phyloP scores from a whole-genome alignment of 1,140 invertebrate genomes.

The Euura lappo region DNA sequence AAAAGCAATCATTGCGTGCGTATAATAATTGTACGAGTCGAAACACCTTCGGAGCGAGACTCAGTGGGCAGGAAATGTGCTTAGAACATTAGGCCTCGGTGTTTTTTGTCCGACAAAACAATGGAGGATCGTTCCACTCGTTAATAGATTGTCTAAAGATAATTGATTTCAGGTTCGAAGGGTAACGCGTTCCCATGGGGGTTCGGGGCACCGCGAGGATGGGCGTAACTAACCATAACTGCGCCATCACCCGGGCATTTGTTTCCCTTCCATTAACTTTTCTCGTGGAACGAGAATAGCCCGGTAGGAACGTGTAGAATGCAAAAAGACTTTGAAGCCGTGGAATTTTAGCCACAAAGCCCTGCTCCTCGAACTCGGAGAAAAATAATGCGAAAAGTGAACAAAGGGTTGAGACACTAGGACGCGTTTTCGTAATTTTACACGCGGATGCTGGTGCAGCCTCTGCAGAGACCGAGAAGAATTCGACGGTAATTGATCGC shows the following conservation, averaged over 20 bases:
- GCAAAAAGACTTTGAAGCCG: neutral
- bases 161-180: slow-evolving; percentile 12
- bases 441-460: neutral
- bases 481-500: neutral
- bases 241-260: slow-evolving; percentile 4
- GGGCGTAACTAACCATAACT: slow-evolving; percentile 4
- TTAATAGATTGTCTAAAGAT: slow-evolving; percentile 15
- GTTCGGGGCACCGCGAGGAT: neutral
- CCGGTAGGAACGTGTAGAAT: neutral
- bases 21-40: too few species aligned
- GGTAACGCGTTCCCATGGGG: slow-evolving; percentile 5
- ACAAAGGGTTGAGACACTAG: too few species aligned
- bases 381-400: too few species aligned
- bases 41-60: too few species aligned
- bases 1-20: too few species aligned
- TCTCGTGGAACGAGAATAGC: neutral
- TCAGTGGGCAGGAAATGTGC: too few species aligned
- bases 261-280: neutral
- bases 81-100: neutral
- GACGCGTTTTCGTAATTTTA: neutral
- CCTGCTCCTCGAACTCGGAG: too few species aligned
- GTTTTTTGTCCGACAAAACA: neutral
- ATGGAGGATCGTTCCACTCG: neutral
- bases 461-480: neutral
- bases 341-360: neutral